These are phyloP conservation scores for Vannuccia rotundouncinata DNA, from an alignment of 2,888 invertebrate species.

Conservation along the genomic window DNA sequence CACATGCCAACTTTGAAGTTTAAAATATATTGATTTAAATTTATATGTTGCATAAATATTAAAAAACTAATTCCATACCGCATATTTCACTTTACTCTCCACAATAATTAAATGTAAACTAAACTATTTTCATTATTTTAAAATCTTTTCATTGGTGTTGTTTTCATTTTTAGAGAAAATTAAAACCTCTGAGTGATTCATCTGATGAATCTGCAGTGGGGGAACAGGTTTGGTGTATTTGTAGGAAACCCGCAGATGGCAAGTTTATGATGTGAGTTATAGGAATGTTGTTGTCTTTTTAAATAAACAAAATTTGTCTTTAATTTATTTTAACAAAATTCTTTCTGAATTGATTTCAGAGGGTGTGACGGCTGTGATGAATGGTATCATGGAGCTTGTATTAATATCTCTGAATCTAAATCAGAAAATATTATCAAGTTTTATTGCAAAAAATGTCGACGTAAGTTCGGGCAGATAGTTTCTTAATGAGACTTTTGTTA, in stretches of 20 bases:
- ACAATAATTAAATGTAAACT: no score
- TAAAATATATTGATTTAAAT: no score
- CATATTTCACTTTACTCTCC: no score
- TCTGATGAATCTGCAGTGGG: not conserved
- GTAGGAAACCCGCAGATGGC: constrained; percentile 82
- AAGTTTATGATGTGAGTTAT: constrained; percentile 74
- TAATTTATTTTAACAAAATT: no score
- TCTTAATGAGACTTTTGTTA: no score
- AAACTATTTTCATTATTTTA: no score
- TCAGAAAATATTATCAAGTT: constrained; percentile 87
- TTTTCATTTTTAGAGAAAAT: constrained; percentile 11
- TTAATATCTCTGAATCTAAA: constrained; percentile 83
- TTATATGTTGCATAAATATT: no score
- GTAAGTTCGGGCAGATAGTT: no score
- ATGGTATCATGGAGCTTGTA: constrained; percentile 97
- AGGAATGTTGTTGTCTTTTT: not conserved
- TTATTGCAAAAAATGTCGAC: constrained; percentile 63
- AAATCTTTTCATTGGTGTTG: no score
- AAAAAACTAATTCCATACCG: no score
- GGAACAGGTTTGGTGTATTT: constrained; percentile 72
- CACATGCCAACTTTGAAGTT: no score
- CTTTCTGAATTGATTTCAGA: constrained; percentile 40
- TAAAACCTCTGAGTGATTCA: not conserved
- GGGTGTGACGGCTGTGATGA: constrained; percentile 96
- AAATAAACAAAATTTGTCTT: not conserved